Conservation (phyloP, 2,888 invertebrate species). For the Hoplodrina ambigua region DNA sequence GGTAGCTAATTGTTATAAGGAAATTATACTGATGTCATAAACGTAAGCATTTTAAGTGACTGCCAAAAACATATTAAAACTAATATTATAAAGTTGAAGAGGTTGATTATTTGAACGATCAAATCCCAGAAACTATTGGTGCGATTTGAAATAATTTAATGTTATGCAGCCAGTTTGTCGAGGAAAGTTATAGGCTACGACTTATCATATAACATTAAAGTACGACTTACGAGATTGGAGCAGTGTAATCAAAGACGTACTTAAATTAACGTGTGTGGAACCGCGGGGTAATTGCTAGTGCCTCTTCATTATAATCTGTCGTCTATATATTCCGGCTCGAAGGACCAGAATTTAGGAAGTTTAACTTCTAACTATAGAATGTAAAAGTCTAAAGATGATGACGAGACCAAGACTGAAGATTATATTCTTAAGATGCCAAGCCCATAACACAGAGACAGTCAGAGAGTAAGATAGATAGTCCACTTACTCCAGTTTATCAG, state of each 20-base stretch:
- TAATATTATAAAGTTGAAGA: too few relatives aligned
- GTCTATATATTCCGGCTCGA: background rate
- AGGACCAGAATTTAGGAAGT: background rate
- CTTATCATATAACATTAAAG: too few relatives aligned
- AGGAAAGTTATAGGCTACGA: too few relatives aligned
- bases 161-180: too few relatives aligned
- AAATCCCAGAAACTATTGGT: too few relatives aligned
- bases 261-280: too few relatives aligned
- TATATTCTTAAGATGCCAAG: background rate
- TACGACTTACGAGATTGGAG: too few relatives aligned
- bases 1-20: background rate
- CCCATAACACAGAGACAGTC: background rate
- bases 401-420: background rate
- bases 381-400: background rate
- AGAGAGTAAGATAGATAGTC: background rate
- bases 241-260: too few relatives aligned
- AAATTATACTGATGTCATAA: background rate
- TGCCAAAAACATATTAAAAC: background rate
- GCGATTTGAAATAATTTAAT: too few relatives aligned
- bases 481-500: background rate
- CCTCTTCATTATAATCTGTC: background rate
- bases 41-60: background rate
- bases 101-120: too few relatives aligned
- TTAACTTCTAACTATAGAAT: background rate
- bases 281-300: too few relatives aligned